These are phyloP conservation scores for Bicyclus anynana DNA, from an alignment of 1,140 invertebrate genomes.

Conservation along the genomic window DNA sequence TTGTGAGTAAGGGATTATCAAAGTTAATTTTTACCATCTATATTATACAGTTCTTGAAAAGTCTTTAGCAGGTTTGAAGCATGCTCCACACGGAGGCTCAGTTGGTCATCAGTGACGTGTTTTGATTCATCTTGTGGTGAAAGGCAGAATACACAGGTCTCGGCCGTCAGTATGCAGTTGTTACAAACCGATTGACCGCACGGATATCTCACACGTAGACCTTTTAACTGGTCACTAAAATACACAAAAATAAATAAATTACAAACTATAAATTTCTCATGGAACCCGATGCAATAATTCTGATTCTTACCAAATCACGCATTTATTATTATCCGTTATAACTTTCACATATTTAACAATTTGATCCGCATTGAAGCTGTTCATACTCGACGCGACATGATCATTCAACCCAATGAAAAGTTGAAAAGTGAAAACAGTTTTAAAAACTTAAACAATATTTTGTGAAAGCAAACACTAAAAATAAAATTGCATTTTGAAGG, in stretches of 20 bases:
- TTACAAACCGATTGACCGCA: conserved; percentile 55
- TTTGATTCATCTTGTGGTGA: conserved; percentile 21
- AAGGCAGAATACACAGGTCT: conserved; percentile 43
- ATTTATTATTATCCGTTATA: conserved; percentile 41
- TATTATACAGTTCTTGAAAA: conserved; percentile 50
- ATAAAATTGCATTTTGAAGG: too few relatives aligned
- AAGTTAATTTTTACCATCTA: conserved; percentile 46
- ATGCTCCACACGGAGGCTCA: conserved; percentile 37
- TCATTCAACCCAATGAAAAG: too few relatives aligned
- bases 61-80: conserved; percentile 33
- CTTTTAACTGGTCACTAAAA: conserved; percentile 45
- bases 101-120: conserved; percentile 30
- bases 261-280: not conserved
- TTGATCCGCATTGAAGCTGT: conserved; percentile 36
- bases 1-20: too few relatives aligned
- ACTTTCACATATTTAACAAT: conserved; percentile 39
- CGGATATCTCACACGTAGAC: conserved; percentile 37
- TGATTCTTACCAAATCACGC: conserved; percentile 48
- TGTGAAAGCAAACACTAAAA: too few relatives aligned
- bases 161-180: conserved; percentile 34
- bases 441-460: too few relatives aligned
- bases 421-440: too few relatives aligned
- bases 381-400: conserved; percentile 32
- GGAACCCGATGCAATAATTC: too few relatives aligned
- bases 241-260: conserved; percentile 11